Conservation (phyloP, 2,888 invertebrate species). For the Sminthurinus aureus region DNA sequence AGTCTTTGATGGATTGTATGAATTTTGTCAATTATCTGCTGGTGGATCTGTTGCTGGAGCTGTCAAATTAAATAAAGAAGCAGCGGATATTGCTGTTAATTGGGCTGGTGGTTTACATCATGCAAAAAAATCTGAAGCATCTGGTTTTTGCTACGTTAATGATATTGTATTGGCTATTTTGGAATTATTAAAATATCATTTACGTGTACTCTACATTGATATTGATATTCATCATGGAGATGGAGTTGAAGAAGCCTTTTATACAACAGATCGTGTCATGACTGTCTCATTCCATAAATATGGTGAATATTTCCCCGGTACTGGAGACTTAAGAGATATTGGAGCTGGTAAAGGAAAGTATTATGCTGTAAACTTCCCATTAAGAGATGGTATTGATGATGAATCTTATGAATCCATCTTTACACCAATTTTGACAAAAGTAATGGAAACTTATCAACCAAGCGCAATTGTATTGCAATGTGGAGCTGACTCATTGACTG, state of each 20-base stretch:
- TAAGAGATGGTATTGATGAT: constrained; percentile 98
- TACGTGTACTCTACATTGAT: constrained; percentile 95
- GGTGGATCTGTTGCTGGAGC: too few species aligned
- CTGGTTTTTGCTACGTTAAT: constrained; percentile 99
- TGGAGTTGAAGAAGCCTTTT: constrained; percentile 98
- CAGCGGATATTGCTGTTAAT: constrained; percentile 97
- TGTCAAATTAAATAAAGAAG: constrained; percentile 91
- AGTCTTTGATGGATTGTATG: constrained; percentile 94
- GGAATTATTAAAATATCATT: constrained; percentile 88
- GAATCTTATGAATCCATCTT: constrained; percentile 90
- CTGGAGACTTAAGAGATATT: constrained; percentile 98
- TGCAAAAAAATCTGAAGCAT: constrained; percentile 98
- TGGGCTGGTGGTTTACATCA: constrained; percentile 99
- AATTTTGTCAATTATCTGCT: constrained; percentile 98
- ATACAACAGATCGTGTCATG: constrained; percentile 97
- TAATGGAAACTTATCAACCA: constrained; percentile 96
- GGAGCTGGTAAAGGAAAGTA: constrained; percentile 95
- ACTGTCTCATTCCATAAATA: constrained; percentile 99
- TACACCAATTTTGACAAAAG: constrained; percentile 74
- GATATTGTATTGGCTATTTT: constrained; percentile 98
- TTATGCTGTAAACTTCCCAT: constrained; percentile 97
- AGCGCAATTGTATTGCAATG: constrained; percentile 97
- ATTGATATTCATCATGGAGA: constrained; percentile 99
- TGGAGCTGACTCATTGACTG: constrained; percentile 97
- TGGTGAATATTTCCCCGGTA: constrained; percentile 97